A percentile compares a stretch with the other conserved stretches of the same genome.
These are phyloP conservation scores for Platysternon megacephalum DNA, from an alignment of 2,113 vertebrate genomes.

Conservation along the genomic window DNA sequence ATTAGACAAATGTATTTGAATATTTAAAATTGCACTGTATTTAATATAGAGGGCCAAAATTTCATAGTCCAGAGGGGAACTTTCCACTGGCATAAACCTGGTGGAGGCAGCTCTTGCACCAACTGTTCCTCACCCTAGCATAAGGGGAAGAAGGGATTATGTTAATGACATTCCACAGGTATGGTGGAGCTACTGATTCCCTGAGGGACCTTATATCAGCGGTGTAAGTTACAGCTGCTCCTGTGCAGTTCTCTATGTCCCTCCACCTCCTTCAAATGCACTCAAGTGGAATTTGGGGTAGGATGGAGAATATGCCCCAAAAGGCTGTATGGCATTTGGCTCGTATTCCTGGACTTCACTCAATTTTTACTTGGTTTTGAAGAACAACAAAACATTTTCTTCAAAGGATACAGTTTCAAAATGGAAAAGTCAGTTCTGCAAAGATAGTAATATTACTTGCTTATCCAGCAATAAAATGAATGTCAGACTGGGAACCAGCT, in stretches of 20 bases:
- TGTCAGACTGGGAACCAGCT: constrained; percentile 4
- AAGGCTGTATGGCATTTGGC: not conserved
- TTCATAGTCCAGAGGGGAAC: not conserved
- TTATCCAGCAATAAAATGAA: constrained; percentile 76
- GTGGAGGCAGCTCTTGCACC: not conserved
- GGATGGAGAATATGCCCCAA: not conserved
- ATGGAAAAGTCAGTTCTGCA: constrained; percentile 75
- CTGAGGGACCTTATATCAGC: not conserved
- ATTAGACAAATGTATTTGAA: not conserved
- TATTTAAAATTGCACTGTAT: not conserved
- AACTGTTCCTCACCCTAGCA: not conserved
- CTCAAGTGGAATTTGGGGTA: not conserved
- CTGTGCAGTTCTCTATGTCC: not conserved
- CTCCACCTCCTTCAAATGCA: not conserved
- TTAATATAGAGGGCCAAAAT: not conserved
- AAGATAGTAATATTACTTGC: constrained; percentile 75
- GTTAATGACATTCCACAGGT: not conserved
- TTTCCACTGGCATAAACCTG: not conserved
- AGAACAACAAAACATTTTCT: constrained; percentile 71
- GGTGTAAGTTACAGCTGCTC: not conserved
- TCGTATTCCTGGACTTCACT: not conserved
- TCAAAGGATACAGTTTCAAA: constrained; percentile 70
- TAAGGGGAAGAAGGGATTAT: not conserved
- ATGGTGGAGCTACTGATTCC: not conserved
- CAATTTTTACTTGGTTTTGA: constrained; percentile 23